Base-by-base conservation (phyloP, 2,888 invertebrate species). In the Dasysyrphus tricinctus region DNA sequence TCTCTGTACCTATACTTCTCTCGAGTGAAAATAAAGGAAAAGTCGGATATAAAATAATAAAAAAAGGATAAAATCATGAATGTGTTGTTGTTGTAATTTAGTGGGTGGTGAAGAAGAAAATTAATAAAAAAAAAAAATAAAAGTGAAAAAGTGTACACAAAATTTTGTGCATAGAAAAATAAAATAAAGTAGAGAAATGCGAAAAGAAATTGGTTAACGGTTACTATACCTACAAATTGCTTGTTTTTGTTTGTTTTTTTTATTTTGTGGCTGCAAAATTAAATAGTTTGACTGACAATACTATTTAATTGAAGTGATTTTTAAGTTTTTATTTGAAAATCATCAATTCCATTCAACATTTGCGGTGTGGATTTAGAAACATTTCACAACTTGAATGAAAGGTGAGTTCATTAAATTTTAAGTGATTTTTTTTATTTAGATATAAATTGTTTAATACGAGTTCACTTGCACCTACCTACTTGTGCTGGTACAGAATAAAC, bases 141-240 rank as follows among this genome's bases (percentile, higher is more conserved):
- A 76, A 37, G 65, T 44, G 57, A 76, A 72, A 83, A 80, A 80
- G 77, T 80, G 80, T 85, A 85, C 77, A 80, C 80, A 77, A 57
- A 70, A 80, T 74, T 78, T 44, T 63, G 85, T 85, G 85, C 70
- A 74, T 85, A 74, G 80, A 80, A 77, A 73, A 56, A 51, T 24
- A 72, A 84, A 74, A 78, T 85, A 77, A 80, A 85, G n/a, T 77
- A 19, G 85, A 63, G 69, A 81, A 85, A 80, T 77, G 57, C 16
- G 24, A 77, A 70, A 82, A 42, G 29, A 61, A 69, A 77, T 49
- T 56, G 32, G 67, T 51, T 59, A 61, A 49, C 39, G 47, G 49
- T 49, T 67, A 24, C 3, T 5, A 5, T 12, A 4, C 11, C 7
- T 19, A 14, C 32, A 32, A 24, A 19, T 39, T 59, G 32, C 7